Evolutionary conservation across 64 coral and sea anemone genomes (phyloP).

Genomic region (Anthopleura sola): DNA sequence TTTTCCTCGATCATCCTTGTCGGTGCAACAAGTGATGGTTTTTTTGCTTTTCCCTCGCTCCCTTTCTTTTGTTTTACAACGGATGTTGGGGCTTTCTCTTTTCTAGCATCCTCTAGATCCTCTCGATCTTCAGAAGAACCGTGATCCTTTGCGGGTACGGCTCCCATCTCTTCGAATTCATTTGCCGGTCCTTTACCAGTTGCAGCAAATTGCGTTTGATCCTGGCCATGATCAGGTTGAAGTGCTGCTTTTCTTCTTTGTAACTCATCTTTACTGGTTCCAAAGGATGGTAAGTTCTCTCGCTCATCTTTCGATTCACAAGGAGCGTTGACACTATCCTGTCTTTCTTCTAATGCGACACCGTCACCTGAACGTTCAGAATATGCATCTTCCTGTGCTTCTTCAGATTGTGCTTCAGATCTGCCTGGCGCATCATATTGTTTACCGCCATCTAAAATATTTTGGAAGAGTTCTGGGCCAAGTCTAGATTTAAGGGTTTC

Average conservation of each 20-base stretch:
- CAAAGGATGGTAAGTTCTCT: neutral
- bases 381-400: neutral
- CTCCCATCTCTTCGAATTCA: too few species aligned
- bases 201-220: neutral
- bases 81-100: neutral
- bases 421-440: neutral
- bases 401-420: neutral
- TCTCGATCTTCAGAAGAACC: neutral
- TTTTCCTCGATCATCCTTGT: neutral
- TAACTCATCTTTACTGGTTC: neutral
- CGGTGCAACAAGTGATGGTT: neutral
- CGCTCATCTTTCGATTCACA: neutral
- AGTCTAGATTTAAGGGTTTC: neutral
- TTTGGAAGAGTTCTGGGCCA: neutral
- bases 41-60: neutral
- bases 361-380: neutral
- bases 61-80: neutral
- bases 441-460: neutral
- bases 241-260: too few species aligned
- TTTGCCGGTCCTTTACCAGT: too few species aligned
- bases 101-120: too few species aligned
- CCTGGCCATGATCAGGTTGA: neutral
- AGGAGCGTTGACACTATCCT: neutral
- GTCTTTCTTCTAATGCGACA: neutral
- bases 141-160: neutral